A percentile compares a stretch with the other conserved stretches of the same genome.
Conservation (phyloP, 1,140 invertebrate species). For the Pantala flavescens region DNA sequence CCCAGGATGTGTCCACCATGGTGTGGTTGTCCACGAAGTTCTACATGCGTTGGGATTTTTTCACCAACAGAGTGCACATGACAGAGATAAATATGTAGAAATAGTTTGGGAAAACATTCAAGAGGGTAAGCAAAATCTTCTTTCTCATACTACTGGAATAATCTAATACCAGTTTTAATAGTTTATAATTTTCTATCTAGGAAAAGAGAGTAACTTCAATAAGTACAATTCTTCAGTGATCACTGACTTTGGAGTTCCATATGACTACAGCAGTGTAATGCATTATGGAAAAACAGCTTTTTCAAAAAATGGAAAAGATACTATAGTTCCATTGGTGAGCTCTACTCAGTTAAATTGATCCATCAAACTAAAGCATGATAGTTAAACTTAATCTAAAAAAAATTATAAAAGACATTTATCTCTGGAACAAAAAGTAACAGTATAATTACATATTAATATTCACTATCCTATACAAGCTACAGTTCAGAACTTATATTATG, state of each 20-base stretch:
- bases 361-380: too few species aligned
- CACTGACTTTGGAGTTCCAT: conserved; percentile 26
- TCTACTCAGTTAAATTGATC: background rate
- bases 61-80: conserved; percentile 53
- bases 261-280: conserved; percentile 40
- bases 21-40: conserved; percentile 51
- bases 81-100: conserved; percentile 51
- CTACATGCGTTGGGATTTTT: conserved; percentile 55
- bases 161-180: background rate
- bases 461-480: too few species aligned
- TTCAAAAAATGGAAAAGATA: conserved; percentile 28
- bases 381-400: too few species aligned
- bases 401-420: too few species aligned
- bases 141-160: too few species aligned
- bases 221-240: conserved; percentile 40
- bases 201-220: conserved; percentile 54
- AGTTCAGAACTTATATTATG: too few species aligned
- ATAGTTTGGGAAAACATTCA: conserved; percentile 54
- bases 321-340: conserved; percentile 13
- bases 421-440: too few species aligned
- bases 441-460: too few species aligned
- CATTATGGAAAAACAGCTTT: conserved; percentile 40
- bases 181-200: conserved; percentile 27
- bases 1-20: conserved; percentile 42
- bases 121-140: conserved; percentile 28